Base-by-base conservation (phyloP, 2,888 invertebrate species). In the Drosophila monieri region DNA sequence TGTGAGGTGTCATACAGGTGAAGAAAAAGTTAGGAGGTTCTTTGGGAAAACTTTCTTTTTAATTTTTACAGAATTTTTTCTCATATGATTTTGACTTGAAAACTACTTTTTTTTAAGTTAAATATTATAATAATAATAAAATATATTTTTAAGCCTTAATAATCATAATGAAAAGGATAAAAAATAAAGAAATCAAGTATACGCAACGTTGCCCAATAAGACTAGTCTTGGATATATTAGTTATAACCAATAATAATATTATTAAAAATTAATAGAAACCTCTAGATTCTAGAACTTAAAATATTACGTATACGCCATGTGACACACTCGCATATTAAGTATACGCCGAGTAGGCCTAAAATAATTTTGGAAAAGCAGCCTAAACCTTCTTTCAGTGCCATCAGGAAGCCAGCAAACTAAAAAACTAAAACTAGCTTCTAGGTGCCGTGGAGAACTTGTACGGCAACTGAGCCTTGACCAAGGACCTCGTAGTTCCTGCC, bases 401-500 rank as follows among this genome's bases (percentile, higher is more conserved):
- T 9, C 54, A 54, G 68, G 67, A 65, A 65, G 65, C 65, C 68
- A 47, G 68, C 27, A 8, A 76, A 41, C 39, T 41, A 18, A 18
- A 15, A 8, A 41, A 41, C 39, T 18, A 41, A 41, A 41, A 64
- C 61, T 74, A 70, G 67, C 53, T 64, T 35, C 52, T 23, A 27
- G 44, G 44, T 44, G 51, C 52, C 52, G 37, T 68, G 55, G 47
- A 49, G 35, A 64, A 52, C 52, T 64, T 64, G 52, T 64, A 64
- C 35, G 62, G 67, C 53, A 52, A 52, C 62, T 30, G 62, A 37
- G 66, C 67, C 64, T 66, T 64, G 64, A 66, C 64, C 64, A 52
- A 39, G 64, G 64, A 66, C 44, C 35, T 10, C 35, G 44, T 15
- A 64, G 62, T 61, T 47, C 64, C 67, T 67, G 64, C 52, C 30